A percentile compares a stretch with the other conserved stretches of the same genome.
These are phyloP conservation scores for Notolepis coatsorum DNA, from an alignment of 2,797 vertebrate species.

Conservation along the genomic window DNA sequence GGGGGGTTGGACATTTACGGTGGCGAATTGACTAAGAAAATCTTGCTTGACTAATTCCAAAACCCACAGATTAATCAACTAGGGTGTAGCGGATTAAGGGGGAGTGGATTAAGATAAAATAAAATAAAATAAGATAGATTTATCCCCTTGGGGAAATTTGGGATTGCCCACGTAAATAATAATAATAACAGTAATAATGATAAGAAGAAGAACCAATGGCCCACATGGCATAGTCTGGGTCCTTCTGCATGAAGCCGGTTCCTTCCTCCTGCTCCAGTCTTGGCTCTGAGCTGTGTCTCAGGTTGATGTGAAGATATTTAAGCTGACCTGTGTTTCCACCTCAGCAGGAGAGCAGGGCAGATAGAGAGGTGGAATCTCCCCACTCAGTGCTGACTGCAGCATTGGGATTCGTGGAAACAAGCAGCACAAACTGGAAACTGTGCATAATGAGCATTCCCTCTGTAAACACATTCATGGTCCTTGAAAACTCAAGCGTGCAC, in stretches of 20 bases:
- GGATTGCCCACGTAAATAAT: no score
- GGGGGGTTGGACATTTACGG: no score
- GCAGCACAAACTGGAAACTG: slow-evolving; percentile 25
- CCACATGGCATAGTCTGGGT: slow-evolving; percentile 24
- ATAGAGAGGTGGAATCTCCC: slow-evolving; percentile 11
- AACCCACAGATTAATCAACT: no score
- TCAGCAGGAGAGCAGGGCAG: slow-evolving; percentile 7
- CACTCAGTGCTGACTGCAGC: slow-evolving; percentile 11
- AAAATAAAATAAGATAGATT: no score
- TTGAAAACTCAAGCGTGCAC: no score
- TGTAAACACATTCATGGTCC: slow-evolving; percentile 28
- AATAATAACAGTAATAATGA: no score
- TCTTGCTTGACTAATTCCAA: no score
- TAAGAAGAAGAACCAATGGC: slow-evolving; percentile 31
- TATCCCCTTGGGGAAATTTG: no score
- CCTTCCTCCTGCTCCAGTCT: neutral
- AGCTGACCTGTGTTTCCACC: slow-evolving; percentile 34
- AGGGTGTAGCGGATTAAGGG: no score
- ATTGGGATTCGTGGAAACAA: slow-evolving; percentile 27
- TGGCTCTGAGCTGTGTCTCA: slow-evolving; percentile 9
- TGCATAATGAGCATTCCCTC: slow-evolving; percentile 32
- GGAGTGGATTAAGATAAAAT: no score
- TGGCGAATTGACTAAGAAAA: no score
- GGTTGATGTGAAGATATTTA: slow-evolving; percentile 32
- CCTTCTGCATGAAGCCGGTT: slow-evolving; percentile 29